Evolutionary conservation across 2,888 invertebrate species (phyloP).

Genomic region (Metopia argyrocephala): DNA sequence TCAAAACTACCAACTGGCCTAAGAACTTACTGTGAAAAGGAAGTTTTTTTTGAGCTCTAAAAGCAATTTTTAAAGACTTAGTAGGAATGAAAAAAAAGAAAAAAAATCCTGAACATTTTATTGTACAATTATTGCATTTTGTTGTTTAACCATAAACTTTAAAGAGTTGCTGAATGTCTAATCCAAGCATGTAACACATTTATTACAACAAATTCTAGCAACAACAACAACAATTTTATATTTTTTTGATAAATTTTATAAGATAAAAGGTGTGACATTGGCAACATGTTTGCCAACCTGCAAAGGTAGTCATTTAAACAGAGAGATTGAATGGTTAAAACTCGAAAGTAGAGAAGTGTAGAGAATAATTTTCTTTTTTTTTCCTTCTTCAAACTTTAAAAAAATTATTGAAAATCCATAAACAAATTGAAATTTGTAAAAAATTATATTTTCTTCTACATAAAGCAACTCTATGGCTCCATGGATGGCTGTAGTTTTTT

Average conservation of each 20-base stretch:
- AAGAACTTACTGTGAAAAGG: background rate
- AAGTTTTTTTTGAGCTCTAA: background rate
- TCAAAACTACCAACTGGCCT: background rate
- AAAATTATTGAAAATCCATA: background rate
- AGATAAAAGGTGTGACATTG: constrained; percentile 63
- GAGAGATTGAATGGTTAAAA: too few relatives aligned
- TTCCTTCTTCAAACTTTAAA: background rate
- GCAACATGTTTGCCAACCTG: constrained; percentile 33
- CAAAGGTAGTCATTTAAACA: background rate
- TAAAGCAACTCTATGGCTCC: background rate
- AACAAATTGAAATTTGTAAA: background rate
- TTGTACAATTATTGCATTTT: constrained; percentile 67
- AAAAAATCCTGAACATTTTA: constrained; percentile 39
- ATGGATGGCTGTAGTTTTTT: background rate
- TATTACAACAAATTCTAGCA: constrained; percentile 46
- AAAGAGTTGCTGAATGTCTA: constrained; percentile 63
- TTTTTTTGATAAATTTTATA: constrained; percentile 53
- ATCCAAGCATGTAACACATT: constrained; percentile 59
- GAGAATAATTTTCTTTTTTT: background rate
- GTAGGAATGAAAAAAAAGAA: constrained; percentile 3
- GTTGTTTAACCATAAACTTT: constrained; percentile 65
- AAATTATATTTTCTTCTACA: background rate
- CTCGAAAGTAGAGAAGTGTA: background rate
- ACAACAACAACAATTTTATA: constrained; percentile 27
- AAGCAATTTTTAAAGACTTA: too few relatives aligned